Percentiles rank a stretch among this genome's conserved stretches.
phyloP scores from a whole-genome alignment of 2,113 vertebrate species.

The Muscicapa adusta region DNA sequence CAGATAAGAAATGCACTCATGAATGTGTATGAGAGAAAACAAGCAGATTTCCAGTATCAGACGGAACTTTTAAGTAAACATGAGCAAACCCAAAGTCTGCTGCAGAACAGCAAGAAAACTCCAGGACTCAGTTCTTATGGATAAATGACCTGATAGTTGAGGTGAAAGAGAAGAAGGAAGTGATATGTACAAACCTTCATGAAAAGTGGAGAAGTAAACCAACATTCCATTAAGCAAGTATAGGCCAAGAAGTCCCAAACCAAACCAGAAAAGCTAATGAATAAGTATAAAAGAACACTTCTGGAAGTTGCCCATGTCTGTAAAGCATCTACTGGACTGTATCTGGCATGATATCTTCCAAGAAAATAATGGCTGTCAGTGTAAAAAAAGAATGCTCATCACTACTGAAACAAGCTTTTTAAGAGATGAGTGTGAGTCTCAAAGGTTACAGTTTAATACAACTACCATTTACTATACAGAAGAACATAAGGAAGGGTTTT shows the following conservation, averaged over 20 bases:
- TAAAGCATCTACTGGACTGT: not conserved
- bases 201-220: not conserved
- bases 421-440: constrained; percentile 37
- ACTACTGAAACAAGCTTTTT: constrained; percentile 47
- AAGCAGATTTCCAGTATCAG: not conserved
- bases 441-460: constrained; percentile 67
- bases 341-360: not conserved
- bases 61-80: not conserved
- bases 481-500: constrained; percentile 1
- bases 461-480: constrained; percentile 39
- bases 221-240: not conserved
- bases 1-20: not conserved
- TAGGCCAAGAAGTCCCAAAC: not conserved
- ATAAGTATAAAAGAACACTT: not conserved
- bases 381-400: constrained; percentile 8
- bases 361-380: constrained; percentile 8
- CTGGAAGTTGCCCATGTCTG: not conserved
- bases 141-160: not conserved
- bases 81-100: not conserved
- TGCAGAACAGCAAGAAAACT: not conserved
- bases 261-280: not conserved
- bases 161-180: not conserved
- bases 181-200: not conserved
- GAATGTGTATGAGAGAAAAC: not conserved
- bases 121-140: not conserved